Conservation (phyloP, 1,140 invertebrate species). For the Drosophila miranda region DNA sequence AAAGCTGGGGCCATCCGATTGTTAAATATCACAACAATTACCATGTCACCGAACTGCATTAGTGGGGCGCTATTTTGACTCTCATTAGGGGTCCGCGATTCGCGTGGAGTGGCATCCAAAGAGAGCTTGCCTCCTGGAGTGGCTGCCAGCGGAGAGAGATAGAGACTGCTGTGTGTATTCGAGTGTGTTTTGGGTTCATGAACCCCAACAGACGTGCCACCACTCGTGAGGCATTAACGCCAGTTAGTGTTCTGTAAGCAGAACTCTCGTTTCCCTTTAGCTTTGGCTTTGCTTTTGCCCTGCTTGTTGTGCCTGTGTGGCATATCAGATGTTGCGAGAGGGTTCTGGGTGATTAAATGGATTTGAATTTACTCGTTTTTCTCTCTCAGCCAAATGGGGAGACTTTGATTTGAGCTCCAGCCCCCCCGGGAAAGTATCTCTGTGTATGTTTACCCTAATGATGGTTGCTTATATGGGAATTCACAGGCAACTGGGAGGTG, state of each 20-base stretch:
- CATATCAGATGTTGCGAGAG: slow-evolving; percentile 34
- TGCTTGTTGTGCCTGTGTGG: slow-evolving; percentile 25
- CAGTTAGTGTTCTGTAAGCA: slow-evolving; percentile 47
- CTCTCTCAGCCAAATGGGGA: background rate
- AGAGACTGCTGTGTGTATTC: background rate
- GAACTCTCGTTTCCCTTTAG: background rate
- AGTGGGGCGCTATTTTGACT: too few species aligned
- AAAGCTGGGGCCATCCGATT: slow-evolving; percentile 8
- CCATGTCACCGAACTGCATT: too few species aligned
- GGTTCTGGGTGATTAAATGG: slow-evolving; percentile 61
- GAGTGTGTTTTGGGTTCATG: slow-evolving; percentile 61
- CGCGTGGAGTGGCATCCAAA: too few species aligned
- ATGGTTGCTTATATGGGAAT: slow-evolving; percentile 46
- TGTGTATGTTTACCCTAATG: slow-evolving; percentile 32
- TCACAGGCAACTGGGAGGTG: slow-evolving; percentile 11
- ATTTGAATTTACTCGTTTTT: slow-evolving; percentile 61
- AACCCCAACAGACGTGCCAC: slow-evolving; percentile 42
- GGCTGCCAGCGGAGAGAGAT: too few species aligned
- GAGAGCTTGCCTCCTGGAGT: too few species aligned
- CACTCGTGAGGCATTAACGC: slow-evolving; percentile 53
- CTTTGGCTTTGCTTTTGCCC: slow-evolving; percentile 5
- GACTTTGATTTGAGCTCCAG: slow-evolving; percentile 31
- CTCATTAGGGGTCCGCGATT: too few species aligned
- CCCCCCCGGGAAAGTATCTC: background rate
- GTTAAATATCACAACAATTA: too few species aligned